These are phyloP conservation scores for Drosophila lacteicornis DNA, from an alignment of 1,140 invertebrate species.

Conservation along the genomic window DNA sequence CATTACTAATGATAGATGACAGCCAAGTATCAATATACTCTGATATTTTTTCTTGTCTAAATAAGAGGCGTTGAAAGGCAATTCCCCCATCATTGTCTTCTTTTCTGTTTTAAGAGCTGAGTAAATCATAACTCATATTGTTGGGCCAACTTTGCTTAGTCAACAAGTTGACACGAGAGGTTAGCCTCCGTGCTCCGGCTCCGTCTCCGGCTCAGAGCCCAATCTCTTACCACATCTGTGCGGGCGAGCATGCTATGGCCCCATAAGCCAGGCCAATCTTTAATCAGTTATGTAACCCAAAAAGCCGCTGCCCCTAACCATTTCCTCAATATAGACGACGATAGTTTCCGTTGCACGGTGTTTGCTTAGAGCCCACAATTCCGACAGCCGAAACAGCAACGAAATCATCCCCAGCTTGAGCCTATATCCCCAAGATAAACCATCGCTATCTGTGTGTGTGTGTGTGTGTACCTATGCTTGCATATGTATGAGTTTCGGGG, in stretches of 20 bases:
- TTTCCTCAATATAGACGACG: constrained; percentile 56
- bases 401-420: constrained; percentile 27
- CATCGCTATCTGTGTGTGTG: background rate
- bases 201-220: background rate
- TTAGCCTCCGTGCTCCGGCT: constrained; percentile 1
- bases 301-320: constrained; percentile 28
- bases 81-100: constrained; percentile 39
- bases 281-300: constrained; percentile 51
- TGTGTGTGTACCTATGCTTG: constrained; percentile 1
- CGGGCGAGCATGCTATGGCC: constrained; percentile 6
- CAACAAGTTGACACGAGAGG: constrained; percentile 47
- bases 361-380: constrained; percentile 52
- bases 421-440: constrained; percentile 30
- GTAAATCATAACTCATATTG: constrained; percentile 48
- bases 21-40: constrained; percentile 2
- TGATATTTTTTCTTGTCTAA: constrained; percentile 1
- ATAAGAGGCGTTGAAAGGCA: constrained; percentile 24
- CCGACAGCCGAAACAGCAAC: constrained; percentile 21
- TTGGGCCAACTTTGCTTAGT: constrained; percentile 42
- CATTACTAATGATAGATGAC: constrained; percentile 12
- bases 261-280: constrained; percentile 46
- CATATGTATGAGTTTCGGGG: constrained; percentile 4
- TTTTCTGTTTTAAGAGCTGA: constrained; percentile 31
- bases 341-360: constrained; percentile 59
- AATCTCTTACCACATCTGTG: constrained; percentile 36